These are phyloP conservation scores for Lucifuga dentata DNA, from an alignment of 2,113 vertebrate genomes.

Conservation along the genomic window DNA sequence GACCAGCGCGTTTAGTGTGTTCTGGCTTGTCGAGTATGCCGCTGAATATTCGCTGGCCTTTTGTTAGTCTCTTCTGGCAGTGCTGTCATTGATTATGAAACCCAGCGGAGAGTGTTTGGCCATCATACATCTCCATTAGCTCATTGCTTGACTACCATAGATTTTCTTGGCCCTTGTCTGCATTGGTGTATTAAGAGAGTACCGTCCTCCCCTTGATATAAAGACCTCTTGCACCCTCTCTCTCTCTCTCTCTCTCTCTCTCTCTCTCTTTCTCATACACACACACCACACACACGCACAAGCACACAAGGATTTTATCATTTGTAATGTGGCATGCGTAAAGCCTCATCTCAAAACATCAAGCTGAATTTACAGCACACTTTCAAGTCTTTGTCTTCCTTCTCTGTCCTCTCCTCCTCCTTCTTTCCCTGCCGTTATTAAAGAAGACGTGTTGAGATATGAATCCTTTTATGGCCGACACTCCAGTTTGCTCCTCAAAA, in stretches of 20 bases:
- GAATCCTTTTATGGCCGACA: constrained; percentile 93
- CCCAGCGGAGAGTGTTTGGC: constrained; percentile 97
- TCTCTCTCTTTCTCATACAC: constrained; percentile 51
- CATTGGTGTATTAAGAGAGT: constrained; percentile 95
- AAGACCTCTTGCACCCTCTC: constrained; percentile 81
- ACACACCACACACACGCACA: too few relatives aligned
- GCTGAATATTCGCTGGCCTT: constrained; percentile 92
- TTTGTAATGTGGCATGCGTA: constrained; percentile 60
- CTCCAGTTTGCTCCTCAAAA: constrained; percentile 90
- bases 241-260: constrained; percentile 74
- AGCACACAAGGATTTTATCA: too few relatives aligned
- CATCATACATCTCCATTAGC: constrained; percentile 99
- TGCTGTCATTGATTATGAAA: constrained; percentile 99
- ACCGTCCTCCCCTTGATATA: constrained; percentile 89
- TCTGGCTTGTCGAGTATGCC: constrained; percentile 38
- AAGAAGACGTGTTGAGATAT: constrained; percentile 95
- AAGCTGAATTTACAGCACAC: constrained; percentile 74
- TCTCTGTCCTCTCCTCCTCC: constrained; percentile 48
- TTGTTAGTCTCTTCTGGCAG: constrained; percentile 96
- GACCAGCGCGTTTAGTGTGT: constrained; percentile 47
- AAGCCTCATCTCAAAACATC: constrained; percentile 72
- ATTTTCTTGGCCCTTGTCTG: constrained; percentile 97
- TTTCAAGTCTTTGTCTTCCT: constrained; percentile 78
- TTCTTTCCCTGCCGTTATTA: constrained; percentile 89
- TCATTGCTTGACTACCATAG: constrained; percentile 96